Base-by-base conservation (phyloP, 2,888 invertebrate genomes). In the Eilema sororculum region DNA sequence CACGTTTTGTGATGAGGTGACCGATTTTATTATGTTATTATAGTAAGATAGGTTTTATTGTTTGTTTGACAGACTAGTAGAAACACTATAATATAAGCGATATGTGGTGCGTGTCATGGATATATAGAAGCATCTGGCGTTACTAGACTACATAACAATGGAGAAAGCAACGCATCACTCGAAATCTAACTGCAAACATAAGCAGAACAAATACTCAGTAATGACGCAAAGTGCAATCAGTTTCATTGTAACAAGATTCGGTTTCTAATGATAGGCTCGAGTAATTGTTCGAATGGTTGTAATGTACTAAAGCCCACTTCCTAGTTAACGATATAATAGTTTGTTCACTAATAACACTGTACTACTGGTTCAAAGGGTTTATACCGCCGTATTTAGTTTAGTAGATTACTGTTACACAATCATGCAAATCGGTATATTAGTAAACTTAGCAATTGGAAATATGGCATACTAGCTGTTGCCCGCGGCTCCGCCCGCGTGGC, bases 151-250 rank as follows among this genome's bases (percentile, higher is more conserved):
- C 67, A 74, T 76, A 85, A 86, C 88, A 89, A 88, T 88, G 83
- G 88, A 78, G 87, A 88, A 87, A 88, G 87, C 79, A 79, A 74
- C 68, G 61, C 80, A 82, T 82, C 82, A 79, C 81, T 85, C 75
- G 84, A 83, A 84, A 85, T 83, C 80, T 80, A 80, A 76, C 81
- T 84, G 74, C 76, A 76, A 80, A 80, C 75, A 73, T 67, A 58
- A 60, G 33, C 57, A 67, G 59, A 78, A 81, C 72, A 70, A 67
- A 76, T 65, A 69, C 41, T 30, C 28, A 20, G 22, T 66, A 65
- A 71, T 71, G 46, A 72, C 66, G 67, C 62, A 37, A 8, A 67
- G 58, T 65, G 62, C 61, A 74, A 74, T 72, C 69, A 74, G 59
- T 70, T 46, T 68, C 71, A 60, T 72, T 76, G 71, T 72, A 63